phyloP scores from a whole-genome alignment of 37 sponge, comb jelly and placozoan genomes.

The Hormiphora californensis region DNA sequence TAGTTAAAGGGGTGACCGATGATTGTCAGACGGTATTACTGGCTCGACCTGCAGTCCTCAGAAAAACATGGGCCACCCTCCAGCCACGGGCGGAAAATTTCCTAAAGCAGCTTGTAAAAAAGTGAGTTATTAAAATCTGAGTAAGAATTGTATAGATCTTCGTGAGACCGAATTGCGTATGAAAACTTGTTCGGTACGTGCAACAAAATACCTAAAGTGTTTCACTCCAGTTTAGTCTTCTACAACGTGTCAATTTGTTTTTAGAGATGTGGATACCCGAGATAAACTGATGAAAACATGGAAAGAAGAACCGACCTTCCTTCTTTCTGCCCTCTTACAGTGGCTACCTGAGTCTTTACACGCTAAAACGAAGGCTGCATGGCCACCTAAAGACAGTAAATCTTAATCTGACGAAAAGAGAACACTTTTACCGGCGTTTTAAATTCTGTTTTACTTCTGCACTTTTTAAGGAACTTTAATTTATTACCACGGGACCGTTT shows the following conservation, averaged over 20 bases:
- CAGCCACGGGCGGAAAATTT: constrained; percentile 22
- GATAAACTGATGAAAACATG: constrained; percentile 1
- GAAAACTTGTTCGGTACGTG: background rate
- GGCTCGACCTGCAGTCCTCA: background rate
- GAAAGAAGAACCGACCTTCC: constrained; percentile 5
- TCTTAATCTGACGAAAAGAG: too few species aligned
- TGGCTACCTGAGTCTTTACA: constrained; percentile 33
- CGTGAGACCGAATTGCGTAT: background rate
- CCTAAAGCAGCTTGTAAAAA: constrained; percentile 46
- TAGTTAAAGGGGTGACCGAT: too few species aligned
- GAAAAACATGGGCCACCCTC: constrained; percentile 49
- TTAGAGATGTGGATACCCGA: background rate
- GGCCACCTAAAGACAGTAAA: too few species aligned
- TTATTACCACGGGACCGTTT: too few species aligned
- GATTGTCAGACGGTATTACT: too few species aligned
- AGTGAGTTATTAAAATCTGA: background rate
- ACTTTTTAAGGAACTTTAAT: too few species aligned
- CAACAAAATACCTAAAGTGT: background rate
- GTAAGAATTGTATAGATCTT: background rate
- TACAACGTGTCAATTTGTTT: background rate
- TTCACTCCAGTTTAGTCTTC: too few species aligned
- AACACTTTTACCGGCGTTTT: too few species aligned
- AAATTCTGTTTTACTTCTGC: too few species aligned
- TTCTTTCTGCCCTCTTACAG: background rate
- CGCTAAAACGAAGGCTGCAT: background rate